phyloP scores from a whole-genome alignment of 2,888 invertebrate genomes.

The Alentia gelatinosa region DNA sequence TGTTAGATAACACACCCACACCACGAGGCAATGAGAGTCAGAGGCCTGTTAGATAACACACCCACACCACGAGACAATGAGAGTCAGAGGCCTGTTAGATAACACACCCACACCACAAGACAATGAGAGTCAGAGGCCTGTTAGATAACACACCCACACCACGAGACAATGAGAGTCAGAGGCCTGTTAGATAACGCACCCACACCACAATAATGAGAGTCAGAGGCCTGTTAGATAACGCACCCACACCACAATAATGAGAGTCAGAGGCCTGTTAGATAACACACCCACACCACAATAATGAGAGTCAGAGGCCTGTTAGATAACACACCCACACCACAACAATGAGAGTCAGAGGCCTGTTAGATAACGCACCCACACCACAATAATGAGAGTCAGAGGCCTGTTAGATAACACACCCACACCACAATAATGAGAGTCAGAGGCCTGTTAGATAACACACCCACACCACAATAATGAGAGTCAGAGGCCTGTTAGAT shows the following conservation, averaged over 20 bases:
- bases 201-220: no score
- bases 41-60: background rate
- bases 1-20: background rate
- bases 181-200: background rate
- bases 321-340: background rate
- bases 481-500: background rate
- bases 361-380: background rate
- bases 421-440: no score
- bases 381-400: no score
- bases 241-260: no score
- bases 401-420: background rate
- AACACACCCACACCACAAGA: background rate
- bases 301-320: no score
- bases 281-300: background rate
- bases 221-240: background rate
- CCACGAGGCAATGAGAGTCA: background rate
- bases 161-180: background rate
- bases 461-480: no score
- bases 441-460: background rate
- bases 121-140: no score
- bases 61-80: background rate
- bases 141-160: background rate
- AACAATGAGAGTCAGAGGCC: no score
- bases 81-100: no score
- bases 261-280: no score